Evolutionary conservation across 2,888 invertebrate species (phyloP), one percentile per base, ranked within the genome.

Genomic region (Endotricha flammealis): DNA sequence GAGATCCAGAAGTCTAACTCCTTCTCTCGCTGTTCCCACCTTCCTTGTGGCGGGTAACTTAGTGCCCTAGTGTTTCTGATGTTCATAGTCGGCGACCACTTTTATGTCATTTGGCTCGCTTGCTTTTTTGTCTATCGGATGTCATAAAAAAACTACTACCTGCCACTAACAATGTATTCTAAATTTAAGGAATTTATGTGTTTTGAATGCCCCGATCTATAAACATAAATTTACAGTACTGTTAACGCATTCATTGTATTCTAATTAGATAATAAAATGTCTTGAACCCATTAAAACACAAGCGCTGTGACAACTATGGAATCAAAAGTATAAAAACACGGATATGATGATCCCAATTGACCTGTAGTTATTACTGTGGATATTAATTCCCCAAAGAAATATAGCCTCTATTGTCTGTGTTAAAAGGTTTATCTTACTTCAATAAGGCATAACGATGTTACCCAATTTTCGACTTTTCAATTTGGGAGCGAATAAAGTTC

Each of bases 391-490:
- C 13, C 28, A 9, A 28, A 28, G 28, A 13, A 32, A 25, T 24
- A 32, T 24, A 32, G 24, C 23, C 6, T 6, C 9, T 32, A 24
- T 14, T 7, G 13, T 24, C 10, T 8, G 9, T 14, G 11, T n/a
- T 14, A 10, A 1, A 16, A 16, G 24, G 14, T 23, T 14, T 12
- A 8, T 13, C 22, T 13, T 12, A 30, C 30, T 11, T 13, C 30
- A n/a, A 12, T 11, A n/a, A n/a, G 24, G 12, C 25, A 32, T 32
- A 32, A 24, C 32, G 13, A 10, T 24, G 14, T 14, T 24, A 32
- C 24, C 24, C 32, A 32, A 16, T 32, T 32, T 24, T 14, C 14
- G 14, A 32, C 24, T 32, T 32, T 32, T 32, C 25, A 32, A 24
- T 32, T 32, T 9, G 23, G 32, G 7, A 24, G 20, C 20, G 20